phyloP scores from a whole-genome alignment of 2,888 invertebrate genomes.

The Loripinus fragilis region DNA sequence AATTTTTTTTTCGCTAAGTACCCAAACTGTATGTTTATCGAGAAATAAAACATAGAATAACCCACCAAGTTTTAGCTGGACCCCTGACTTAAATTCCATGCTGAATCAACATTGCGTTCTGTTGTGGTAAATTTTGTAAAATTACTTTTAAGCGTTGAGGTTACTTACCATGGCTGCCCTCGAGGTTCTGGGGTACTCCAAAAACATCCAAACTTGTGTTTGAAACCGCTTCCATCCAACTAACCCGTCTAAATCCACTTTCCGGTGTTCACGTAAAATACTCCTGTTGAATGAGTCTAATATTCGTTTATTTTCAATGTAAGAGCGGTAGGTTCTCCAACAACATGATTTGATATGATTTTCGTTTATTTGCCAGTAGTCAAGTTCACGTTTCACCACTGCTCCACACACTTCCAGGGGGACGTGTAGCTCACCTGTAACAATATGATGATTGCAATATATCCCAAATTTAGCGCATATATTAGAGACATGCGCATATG shows the following conservation, averaged over 20 bases:
- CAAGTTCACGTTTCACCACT: conserved; percentile 82
- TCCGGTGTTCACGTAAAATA: conserved; percentile 75
- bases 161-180: conserved; percentile 79
- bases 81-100: too few relatives aligned
- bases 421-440: conserved; percentile 82
- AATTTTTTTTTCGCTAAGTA: too few relatives aligned
- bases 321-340: conserved; percentile 80
- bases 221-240: conserved; percentile 78
- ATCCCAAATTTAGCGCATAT: too few relatives aligned
- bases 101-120: too few relatives aligned
- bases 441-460: too few relatives aligned
- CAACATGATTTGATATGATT: conserved; percentile 81
- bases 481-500: too few relatives aligned
- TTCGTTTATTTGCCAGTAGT: conserved; percentile 82
- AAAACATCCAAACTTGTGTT: conserved; percentile 79
- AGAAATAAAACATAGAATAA: too few relatives aligned
- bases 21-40: too few relatives aligned
- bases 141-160: not conserved
- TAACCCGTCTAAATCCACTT: conserved; percentile 69
- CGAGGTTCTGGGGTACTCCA: conserved; percentile 82
- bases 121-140: not conserved
- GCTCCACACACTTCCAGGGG: conserved; percentile 82
- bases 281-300: conserved; percentile 80
- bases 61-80: too few relatives aligned
- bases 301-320: conserved; percentile 81